phyloP scores from a whole-genome alignment of 2,113 vertebrate genomes.

The Pituophis catenifer region DNA sequence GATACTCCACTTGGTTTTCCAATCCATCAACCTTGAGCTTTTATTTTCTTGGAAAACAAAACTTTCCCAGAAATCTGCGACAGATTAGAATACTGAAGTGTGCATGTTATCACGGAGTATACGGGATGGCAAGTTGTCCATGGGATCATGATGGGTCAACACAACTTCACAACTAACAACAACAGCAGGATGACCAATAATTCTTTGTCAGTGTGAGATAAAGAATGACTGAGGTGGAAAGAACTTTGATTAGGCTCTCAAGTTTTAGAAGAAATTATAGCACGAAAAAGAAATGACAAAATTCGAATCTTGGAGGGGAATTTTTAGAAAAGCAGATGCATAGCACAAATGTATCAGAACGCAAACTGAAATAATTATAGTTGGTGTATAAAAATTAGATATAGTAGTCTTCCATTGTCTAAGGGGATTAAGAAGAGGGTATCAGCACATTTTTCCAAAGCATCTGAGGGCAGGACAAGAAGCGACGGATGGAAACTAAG shows the following conservation, averaged over 20 bases:
- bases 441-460: not conserved
- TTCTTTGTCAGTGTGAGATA: not conserved
- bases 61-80: not conserved
- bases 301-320: not conserved
- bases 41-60: conserved; percentile 14
- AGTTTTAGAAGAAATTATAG: not conserved
- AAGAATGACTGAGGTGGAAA: not conserved
- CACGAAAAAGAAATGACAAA: not conserved
- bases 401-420: not conserved
- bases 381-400: not conserved
- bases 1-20: not conserved
- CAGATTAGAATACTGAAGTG: not conserved
- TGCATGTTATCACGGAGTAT: not conserved
- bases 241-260: not conserved
- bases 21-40: not conserved
- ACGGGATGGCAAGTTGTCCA: not conserved
- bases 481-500: not conserved
- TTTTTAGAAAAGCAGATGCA: not conserved
- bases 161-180: too few relatives aligned
- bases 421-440: not conserved
- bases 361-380: not conserved
- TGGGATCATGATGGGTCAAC: too few relatives aligned
- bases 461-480: not conserved
- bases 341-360: not conserved
- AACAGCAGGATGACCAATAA: not conserved